These are phyloP conservation scores for Drosophila athabasca DNA, from an alignment of 1,140 invertebrate genomes.

Conservation along the genomic window DNA sequence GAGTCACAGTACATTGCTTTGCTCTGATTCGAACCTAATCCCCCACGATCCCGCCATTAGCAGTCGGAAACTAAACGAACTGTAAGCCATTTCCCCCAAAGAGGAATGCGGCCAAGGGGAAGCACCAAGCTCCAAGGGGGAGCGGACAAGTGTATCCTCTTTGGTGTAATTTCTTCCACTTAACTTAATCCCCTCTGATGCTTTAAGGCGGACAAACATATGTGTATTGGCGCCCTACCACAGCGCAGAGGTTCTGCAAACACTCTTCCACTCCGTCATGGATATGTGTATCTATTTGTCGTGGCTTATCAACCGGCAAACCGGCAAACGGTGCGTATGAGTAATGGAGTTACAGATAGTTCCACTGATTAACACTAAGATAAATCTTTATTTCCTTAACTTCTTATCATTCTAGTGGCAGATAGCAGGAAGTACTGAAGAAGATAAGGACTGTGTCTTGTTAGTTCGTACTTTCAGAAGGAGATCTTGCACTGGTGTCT, in stretches of 20 bases:
- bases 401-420: too few species aligned
- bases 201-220: conserved; percentile 39
- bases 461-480: too few species aligned
- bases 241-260: conserved; percentile 6
- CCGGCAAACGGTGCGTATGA: conserved; percentile 62
- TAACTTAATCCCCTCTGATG: conserved; percentile 66
- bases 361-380: not conserved
- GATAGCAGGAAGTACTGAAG: too few species aligned
- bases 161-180: conserved; percentile 79
- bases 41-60: conserved; percentile 58
- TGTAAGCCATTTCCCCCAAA: conserved; percentile 65
- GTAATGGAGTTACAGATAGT: conserved; percentile 22
- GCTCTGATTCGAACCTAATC: conserved; percentile 80
- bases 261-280: conserved; percentile 12
- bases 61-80: conserved; percentile 67
- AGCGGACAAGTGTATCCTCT: conserved; percentile 50
- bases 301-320: conserved; percentile 23
- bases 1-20: conserved; percentile 79
- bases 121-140: not conserved
- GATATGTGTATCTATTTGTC: conserved; percentile 16
- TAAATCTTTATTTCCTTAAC: too few species aligned
- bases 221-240: not conserved
- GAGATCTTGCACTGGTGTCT: too few species aligned
- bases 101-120: not conserved
- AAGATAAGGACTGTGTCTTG: too few species aligned